These are phyloP conservation scores for Formica aserva DNA, from an alignment of 2,888 invertebrate species.

Conservation along the genomic window DNA sequence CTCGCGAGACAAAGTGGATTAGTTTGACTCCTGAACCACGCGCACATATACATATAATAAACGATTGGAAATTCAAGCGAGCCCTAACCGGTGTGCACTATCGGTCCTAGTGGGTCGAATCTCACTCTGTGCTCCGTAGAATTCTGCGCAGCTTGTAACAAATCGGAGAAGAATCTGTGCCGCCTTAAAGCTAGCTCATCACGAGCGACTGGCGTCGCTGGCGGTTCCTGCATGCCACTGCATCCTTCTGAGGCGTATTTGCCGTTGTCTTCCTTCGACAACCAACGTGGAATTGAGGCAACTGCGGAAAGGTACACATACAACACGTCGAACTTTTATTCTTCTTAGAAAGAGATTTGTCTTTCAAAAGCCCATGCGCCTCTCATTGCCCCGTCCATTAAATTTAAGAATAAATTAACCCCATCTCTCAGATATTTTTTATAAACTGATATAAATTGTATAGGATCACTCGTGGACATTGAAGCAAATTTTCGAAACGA, in stretches of 20 bases:
- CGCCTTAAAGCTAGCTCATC: constrained; percentile 92
- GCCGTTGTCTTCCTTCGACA: constrained; percentile 84
- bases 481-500: too few species aligned
- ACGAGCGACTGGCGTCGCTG: constrained; percentile 92
- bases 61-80: constrained; percentile 38
- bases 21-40: not conserved
- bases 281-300: constrained; percentile 74
- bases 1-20: not conserved
- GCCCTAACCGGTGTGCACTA: constrained; percentile 88
- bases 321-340: constrained; percentile 18
- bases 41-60: not conserved
- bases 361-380: not conserved
- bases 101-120: constrained; percentile 91
- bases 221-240: constrained; percentile 89
- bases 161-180: constrained; percentile 92
- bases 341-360: not conserved
- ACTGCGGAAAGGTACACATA: constrained; percentile 58
- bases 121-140: constrained; percentile 92
- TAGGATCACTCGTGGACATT: not conserved
- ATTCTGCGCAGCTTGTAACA: constrained; percentile 91
- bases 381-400: not conserved
- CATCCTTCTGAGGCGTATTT: constrained; percentile 80
- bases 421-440: not conserved
- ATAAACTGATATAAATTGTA: not conserved
- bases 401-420: not conserved